Percentiles rank a stretch among this genome's conserved stretches.
Conservation (phyloP, 1,140 invertebrate genomes). For the Bombus pascuorum region DNA sequence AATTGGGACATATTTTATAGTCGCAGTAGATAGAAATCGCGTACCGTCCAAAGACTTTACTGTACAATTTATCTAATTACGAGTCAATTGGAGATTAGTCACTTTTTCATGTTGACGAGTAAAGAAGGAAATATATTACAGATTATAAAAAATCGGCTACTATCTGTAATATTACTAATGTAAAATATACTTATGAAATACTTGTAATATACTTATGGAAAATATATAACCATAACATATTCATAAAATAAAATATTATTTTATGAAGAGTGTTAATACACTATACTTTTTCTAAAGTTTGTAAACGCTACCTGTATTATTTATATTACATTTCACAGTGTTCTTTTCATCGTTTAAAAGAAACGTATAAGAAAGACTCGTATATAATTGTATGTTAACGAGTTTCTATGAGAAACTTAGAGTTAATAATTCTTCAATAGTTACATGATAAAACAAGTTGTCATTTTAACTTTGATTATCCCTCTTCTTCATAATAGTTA, state of each 20-base stretch:
- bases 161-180: no score
- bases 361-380: no score
- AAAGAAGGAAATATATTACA: no score
- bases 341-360: background rate
- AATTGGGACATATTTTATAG: background rate
- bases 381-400: no score
- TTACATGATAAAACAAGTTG: background rate
- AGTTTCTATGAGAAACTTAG: no score
- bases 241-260: background rate
- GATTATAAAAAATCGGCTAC: no score
- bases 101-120: no score
- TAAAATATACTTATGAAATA: no score
- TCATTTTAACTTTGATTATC: background rate
- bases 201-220: background rate
- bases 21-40: background rate
- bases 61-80: background rate
- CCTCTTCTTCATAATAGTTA: no score
- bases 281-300: background rate
- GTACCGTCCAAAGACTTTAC: background rate
- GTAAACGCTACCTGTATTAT: no score
- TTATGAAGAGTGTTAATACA: background rate
- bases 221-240: background rate
- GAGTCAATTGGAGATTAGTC: background rate
- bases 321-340: no score
- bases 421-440: background rate